Base-by-base conservation (phyloP, 2,113 vertebrate species). In the Progne subis region DNA sequence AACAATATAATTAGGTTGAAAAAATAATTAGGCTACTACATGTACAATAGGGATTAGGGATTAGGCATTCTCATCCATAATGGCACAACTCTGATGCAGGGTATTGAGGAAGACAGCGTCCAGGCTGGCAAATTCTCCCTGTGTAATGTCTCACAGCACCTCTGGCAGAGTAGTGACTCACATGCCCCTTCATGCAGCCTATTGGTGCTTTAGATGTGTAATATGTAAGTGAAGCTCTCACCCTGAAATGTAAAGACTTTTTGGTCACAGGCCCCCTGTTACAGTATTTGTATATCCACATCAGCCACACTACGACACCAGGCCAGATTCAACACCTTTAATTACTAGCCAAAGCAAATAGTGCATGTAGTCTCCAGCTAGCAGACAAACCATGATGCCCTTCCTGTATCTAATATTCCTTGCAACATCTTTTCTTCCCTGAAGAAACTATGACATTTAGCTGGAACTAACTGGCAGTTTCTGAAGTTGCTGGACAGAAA, bases 31-130 rank as follows among this genome's bases (percentile, higher is more conserved):
- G 32, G 46, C 3, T 60, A 28, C 5, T 49, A n/a, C 14, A 29
- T 20, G 29, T 59, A 9, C 9, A 60, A 18, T 17, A 56, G 4
- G 10, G 8, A 41, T 80, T 28, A 65, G 2, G 41, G 41, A 43
- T 37, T 37, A 37, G 37, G 6, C 18, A 65, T 46, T 37, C 3
- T 64, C 5, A 37, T 31, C 32, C 23, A 17, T 56, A 81, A 59
- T 23, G 0, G 0, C 20, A 32, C 37, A 74, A 0, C 5, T 57
- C 8, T 70, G 24, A 18, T n/a, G 11, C 14, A 75, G 34, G 4
- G 1, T 9, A 23, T 20, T 8, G 21, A 71, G 14, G 21, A 61
- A 53, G 12, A 9, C 0, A 0, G 3, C 18, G 19, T 11, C 8
- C 26, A 67, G 21, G 23, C 14, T 55, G 14, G 5, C 21, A 8